A percentile compares a stretch with the other conserved stretches of the same genome.
phyloP scores from a whole-genome alignment of 2,113 vertebrate species.

The Cyanoliseus patagonus region DNA sequence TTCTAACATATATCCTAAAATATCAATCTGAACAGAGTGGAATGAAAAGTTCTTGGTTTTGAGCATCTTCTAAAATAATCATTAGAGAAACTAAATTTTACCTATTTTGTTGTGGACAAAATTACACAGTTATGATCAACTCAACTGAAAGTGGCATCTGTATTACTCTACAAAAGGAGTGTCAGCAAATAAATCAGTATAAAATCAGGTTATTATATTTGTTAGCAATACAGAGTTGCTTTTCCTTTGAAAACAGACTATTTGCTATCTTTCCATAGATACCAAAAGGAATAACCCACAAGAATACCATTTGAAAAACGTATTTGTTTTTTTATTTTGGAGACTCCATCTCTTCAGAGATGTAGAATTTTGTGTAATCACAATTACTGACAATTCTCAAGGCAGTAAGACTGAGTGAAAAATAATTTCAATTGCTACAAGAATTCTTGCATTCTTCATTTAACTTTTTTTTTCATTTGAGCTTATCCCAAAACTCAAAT shows the following conservation, averaged over 20 bases:
- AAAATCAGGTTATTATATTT: background rate
- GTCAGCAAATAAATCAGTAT: background rate
- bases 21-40: background rate
- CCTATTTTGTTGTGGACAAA: background rate
- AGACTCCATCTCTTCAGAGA: background rate
- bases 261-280: background rate
- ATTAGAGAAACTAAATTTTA: background rate
- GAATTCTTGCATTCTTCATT: background rate
- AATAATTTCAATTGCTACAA: background rate
- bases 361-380: background rate
- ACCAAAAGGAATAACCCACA: background rate
- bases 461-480: background rate
- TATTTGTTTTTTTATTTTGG: background rate
- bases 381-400: background rate
- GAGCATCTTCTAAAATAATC: background rate
- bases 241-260: background rate
- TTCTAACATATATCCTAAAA: background rate
- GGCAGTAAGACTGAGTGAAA: background rate
- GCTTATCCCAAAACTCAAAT: background rate
- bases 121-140: background rate
- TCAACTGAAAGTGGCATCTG: background rate
- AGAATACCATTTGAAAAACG: background rate
- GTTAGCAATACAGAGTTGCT: background rate
- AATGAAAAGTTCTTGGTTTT: background rate
- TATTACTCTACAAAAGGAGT: background rate